These are phyloP conservation scores for Liolophura sinensis DNA, from an alignment of 1,140 invertebrate genomes.

Conservation along the genomic window DNA sequence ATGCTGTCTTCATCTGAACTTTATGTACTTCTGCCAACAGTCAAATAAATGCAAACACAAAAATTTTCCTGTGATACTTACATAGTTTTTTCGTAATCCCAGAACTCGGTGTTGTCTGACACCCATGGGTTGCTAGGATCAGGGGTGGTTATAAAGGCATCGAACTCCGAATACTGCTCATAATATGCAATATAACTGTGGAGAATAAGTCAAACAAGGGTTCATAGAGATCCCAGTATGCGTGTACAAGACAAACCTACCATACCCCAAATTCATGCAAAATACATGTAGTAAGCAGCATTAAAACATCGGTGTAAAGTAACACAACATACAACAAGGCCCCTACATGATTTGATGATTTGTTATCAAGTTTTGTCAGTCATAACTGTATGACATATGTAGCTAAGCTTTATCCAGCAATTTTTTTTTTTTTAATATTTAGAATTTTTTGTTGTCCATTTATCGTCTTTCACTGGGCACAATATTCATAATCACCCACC, in stretches of 20 bases:
- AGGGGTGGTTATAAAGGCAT: conserved; percentile 55
- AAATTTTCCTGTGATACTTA: conserved; percentile 30
- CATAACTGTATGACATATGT: too few species aligned
- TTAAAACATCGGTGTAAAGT: too few species aligned
- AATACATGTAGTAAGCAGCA: background rate
- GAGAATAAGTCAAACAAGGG: conserved; percentile 15
- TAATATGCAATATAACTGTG: conserved; percentile 87
- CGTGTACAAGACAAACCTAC: too few species aligned
- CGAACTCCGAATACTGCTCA: conserved; percentile 94
- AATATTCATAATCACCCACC: conserved; percentile 64
- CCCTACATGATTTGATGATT: too few species aligned
- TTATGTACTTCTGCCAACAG: too few species aligned
- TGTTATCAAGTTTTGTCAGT: too few species aligned
- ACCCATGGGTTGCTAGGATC: conserved; percentile 94
- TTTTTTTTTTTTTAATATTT: background rate
- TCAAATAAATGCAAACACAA: too few species aligned
- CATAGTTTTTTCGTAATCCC: conserved; percentile 73
- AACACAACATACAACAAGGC: too few species aligned
- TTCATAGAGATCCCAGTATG: background rate
- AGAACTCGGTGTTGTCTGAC: conserved; percentile 92
- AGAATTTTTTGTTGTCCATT: background rate
- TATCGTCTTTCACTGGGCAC: background rate
- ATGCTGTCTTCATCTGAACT: too few species aligned
- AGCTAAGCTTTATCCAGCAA: too few species aligned
- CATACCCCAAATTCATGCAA: background rate